Percentiles rank a stretch among this genome's conserved stretches.
Evolutionary conservation across 2,797 vertebrate species (phyloP).

Genomic region (Calcarius lapponicus): DNA sequence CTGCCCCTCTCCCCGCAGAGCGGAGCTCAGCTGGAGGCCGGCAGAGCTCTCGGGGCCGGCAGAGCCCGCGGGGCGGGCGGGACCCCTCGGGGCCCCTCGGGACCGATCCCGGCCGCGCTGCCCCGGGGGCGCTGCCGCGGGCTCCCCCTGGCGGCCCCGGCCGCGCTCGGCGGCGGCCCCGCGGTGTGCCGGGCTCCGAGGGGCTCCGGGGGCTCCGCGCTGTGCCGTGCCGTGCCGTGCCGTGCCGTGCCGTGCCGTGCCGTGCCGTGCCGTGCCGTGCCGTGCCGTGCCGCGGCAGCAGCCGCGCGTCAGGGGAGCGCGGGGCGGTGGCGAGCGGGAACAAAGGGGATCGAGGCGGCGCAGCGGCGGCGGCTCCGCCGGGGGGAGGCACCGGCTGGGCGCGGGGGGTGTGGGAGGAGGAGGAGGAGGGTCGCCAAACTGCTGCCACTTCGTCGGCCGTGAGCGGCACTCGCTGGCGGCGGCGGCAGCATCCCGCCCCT

Average conservation of each 20-base stretch:
- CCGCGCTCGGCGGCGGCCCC: not conserved
- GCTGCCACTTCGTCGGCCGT: conserved; percentile 26
- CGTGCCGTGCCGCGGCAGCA: not conserved
- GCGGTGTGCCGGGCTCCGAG: not conserved
- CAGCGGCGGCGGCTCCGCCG: not conserved
- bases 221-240: no score
- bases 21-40: not conserved
- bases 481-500: conserved; percentile 10
- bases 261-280: not conserved
- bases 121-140: not conserved
- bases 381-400: not conserved
- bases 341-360: not conserved
- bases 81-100: not conserved
- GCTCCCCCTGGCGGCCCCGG: not conserved
- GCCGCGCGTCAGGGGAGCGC: not conserved
- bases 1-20: fast-evolving
- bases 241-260: no score
- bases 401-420: not conserved
- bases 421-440: not conserved
- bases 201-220: not conserved
- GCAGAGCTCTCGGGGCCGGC: not conserved
- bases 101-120: not conserved
- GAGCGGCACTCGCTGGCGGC: conserved; percentile 30
- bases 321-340: not conserved
- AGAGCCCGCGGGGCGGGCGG: not conserved